Percentiles rank a stretch among this genome's conserved stretches.
Evolutionary conservation across 2,113 vertebrate species (phyloP).

Genomic region (Chaenocephalus aceratus): DNA sequence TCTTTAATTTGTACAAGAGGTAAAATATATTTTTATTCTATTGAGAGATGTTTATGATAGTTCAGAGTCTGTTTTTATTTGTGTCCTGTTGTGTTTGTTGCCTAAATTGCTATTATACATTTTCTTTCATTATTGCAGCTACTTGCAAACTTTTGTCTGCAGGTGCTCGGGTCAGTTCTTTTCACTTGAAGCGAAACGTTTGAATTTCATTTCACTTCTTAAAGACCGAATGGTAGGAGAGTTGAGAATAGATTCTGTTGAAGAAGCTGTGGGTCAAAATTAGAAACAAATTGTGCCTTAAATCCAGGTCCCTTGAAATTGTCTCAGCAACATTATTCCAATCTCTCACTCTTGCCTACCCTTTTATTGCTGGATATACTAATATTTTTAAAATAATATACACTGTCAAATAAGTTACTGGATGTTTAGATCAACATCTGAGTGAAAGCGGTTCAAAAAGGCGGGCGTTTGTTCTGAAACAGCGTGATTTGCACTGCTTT

Average conservation of each 20-base stretch:
- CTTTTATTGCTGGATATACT: slow-evolving; percentile 44
- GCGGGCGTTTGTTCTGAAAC: slow-evolving; percentile 29
- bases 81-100: slow-evolving; percentile 53
- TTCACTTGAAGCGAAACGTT: slow-evolving; percentile 22
- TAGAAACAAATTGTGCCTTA: slow-evolving; percentile 77
- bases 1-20: slow-evolving; percentile 85
- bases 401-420: slow-evolving; percentile 35
- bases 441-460: slow-evolving; percentile 10
- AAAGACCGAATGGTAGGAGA: slow-evolving; percentile 16
- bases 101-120: slow-evolving; percentile 59
- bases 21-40: slow-evolving; percentile 84
- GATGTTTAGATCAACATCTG: slow-evolving; percentile 17
- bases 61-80: slow-evolving; percentile 68
- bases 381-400: slow-evolving; percentile 44
- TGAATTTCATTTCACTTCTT: slow-evolving; percentile 21
- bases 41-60: slow-evolving; percentile 75
- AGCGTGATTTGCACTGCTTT: slow-evolving; percentile 69
- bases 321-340: slow-evolving; percentile 41
- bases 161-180: slow-evolving; percentile 30
- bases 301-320: slow-evolving; percentile 55
- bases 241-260: slow-evolving; percentile 30
- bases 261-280: slow-evolving; percentile 35
- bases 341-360: slow-evolving; percentile 34
- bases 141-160: slow-evolving; percentile 19
- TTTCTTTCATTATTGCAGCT: slow-evolving; percentile 45